Evolutionary conservation across 64 coral and sea anemone species (phyloP), one percentile per base, ranked within the genome.

Genomic region (Pachyseris speciosa): DNA sequence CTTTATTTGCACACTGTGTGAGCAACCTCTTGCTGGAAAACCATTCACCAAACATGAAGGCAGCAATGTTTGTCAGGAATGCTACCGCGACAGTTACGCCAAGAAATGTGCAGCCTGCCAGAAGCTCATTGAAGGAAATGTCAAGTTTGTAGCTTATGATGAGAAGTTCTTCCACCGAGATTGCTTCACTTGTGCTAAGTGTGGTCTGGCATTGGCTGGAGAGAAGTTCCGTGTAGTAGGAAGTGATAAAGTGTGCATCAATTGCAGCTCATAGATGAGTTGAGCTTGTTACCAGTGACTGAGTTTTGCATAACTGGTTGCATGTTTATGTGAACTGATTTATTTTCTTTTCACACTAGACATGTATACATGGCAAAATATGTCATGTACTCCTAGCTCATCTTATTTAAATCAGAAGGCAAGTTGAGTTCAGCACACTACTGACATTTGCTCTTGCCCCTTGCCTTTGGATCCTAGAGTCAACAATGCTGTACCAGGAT

Each of bases 101-200:
- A 99, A 95, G 72, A 76, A 85, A 17, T 99, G 97, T 68, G 93
- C 86, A n/a, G 76, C 41, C 3, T 99, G 97, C 26, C 27, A 86
- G n/a, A 34, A 99, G 17, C 86, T 95, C 13, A 99, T 99, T 38
- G 97, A 99, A 88, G 97, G 97, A 40, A 95, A 88, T 49, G 93
- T 90, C 80, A 99, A 95, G 79, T 99, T 95, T 83, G 94, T 99
- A 25, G 94, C 94, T 45, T 99, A 99, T 52, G 90, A 92, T 39
- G 94, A 93, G 36, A 86, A 99, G 51, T 95, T 90, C 64, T 95
- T 88, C 69, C 97, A 99, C 83, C 90, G 97, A 36, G 93, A 99
- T 84, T 99, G 97, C 86, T 99, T 99, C 86, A 90, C 73, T 20
- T 99, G 97, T 83, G 47, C 64, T 33, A 99, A 85, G 34, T 99